Base-by-base conservation (phyloP, 2,888 invertebrate species). In the Ashinkailepas kermadecensis region DNA sequence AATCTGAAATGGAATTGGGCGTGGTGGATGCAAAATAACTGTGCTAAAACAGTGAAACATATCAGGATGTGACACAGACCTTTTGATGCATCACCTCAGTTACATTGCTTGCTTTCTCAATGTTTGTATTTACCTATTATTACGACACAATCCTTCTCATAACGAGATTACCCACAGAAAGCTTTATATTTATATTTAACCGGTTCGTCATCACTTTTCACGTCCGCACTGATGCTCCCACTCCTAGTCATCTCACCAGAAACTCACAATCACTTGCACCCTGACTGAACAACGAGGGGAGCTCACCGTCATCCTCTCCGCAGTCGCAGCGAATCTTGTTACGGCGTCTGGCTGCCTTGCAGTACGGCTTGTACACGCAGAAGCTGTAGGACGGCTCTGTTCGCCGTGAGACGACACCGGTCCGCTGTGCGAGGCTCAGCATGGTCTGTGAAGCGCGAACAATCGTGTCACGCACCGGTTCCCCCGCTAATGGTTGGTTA, bases 241-340 rank as follows among this genome's bases (percentile, higher is more conserved):
- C 18, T 8, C 64, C 10, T 13, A 8, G 64, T 64, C 10, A 64
- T 13, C 18, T 18, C 64, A 64, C 18, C 64, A 12, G 64, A 64
- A 13, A 13, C 18, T 9, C 15, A 64, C 64, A 15, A 64, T 0
- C 39, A 39, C 39, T 39, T 39, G 39, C 39, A 39, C 39, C 39
- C 1, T 4, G n/a, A 1, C 39, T 39, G 39, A 39, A 39, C 13
- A 15, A 64, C 0, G 11, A 7, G 21, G 1, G 21, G 18, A 18
- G 13, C 67, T 23, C 25, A 70, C 70, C 70, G 15, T 39, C 13
- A 4, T 56, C 56, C 21, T 74, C 74, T 8, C 74, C 74, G 21
- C 74, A 74, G 74, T 74, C 74, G 9, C 74, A 74, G 56, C 56
- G 74, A 21, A 74, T 56, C 21, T 74, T 74, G 56, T 74, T 74